Evolutionary conservation across 2,113 vertebrate species (phyloP), one percentile per base, ranked within the genome.

Genomic region (Puffinus mauretanicus): DNA sequence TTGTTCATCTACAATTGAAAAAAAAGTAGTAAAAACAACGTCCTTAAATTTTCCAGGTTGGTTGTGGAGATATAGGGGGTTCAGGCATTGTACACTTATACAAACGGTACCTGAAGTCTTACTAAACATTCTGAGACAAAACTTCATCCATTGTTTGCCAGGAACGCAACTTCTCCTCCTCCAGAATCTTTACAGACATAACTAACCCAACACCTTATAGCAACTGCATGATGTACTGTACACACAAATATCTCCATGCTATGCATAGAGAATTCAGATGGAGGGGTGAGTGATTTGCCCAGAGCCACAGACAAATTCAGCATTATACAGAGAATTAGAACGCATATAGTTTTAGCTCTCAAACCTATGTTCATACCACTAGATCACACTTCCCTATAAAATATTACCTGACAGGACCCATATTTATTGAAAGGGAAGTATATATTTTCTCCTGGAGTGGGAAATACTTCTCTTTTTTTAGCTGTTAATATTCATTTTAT

Each of bases 401-500:
- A 73, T 21, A 95, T 44, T 66, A 80, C 25, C 69, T 66, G 66
- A 79, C 9, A 91, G 21, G 72, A 88, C 46, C 61, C 61, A 22
- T 29, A 80, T 89, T 97, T 96, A 96, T 82, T 92, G 88, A 60
- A 72, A 94, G 19, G 20, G 26, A 97, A 77, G 66, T 62, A 72
- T 51, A 22, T 92, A 76, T 97, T 97, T 90, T 90, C 96, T 83
- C 88, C 79, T 91, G 64, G 47, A 90, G 36, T 75, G 77, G 91
- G 57, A 97, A 98, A 96, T 49, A 29, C 51, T 84, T 76, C 90
- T 96, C 80, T 71, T 94, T 82, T 93, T 93, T 96, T 80, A 92
- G 85, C 94, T 97, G 72, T 85, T 91, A 96, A 76, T 96, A 94
- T 94, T 91, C 49, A 81, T 95, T 93, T 95, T 95, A 95, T 77